These are phyloP conservation scores for Planococcus citri DNA, from an alignment of 1,140 invertebrate species.

Conservation along the genomic window DNA sequence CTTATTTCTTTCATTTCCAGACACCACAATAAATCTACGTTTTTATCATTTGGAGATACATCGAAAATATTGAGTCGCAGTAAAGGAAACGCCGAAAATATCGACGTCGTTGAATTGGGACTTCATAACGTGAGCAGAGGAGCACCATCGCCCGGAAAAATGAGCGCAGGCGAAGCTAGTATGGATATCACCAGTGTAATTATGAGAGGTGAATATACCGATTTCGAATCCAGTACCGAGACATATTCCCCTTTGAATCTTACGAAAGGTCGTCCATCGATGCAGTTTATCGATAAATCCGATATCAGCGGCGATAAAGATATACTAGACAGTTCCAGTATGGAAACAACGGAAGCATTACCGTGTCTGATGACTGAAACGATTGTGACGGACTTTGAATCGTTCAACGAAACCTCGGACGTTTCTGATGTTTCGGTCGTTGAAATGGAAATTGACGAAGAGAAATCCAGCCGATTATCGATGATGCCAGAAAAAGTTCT, in stretches of 20 bases:
- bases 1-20: not conserved
- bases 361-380: not conserved
- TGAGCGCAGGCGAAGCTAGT: not conserved
- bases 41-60: not conserved
- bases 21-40: not conserved
- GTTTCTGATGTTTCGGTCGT: no score
- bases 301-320: not conserved
- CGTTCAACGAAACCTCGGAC: no score
- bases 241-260: not conserved
- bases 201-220: not conserved
- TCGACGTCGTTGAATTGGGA: not conserved
- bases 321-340: not conserved
- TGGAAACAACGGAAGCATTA: slow-evolving; percentile 8
- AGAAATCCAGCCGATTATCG: no score
- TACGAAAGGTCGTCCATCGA: not conserved
- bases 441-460: no score
- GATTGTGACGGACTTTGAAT: not conserved
- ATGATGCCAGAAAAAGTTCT: no score
- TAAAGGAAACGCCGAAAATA: not conserved
- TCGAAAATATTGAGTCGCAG: not conserved
- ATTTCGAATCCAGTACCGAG: not conserved
- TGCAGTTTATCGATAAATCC: not conserved
- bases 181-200: slow-evolving; percentile 1
- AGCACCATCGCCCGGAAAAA: not conserved
- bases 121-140: not conserved